Percentiles rank a stretch among this genome's conserved stretches.
These are phyloP conservation scores for Patella vulgata DNA, from an alignment of 1,140 invertebrate genomes.

Conservation along the genomic window DNA sequence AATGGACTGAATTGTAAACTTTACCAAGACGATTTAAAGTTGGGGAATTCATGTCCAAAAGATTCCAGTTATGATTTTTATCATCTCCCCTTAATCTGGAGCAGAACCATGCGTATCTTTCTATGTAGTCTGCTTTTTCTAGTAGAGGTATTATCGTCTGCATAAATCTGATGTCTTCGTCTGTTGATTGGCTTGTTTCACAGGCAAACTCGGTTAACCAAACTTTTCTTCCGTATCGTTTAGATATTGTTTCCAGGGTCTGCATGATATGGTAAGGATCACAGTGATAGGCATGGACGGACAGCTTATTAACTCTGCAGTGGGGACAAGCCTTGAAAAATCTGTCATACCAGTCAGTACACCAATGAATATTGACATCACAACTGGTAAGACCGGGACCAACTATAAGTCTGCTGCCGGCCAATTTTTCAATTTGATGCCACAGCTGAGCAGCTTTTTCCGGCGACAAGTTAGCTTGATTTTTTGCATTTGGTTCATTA, in stretches of 20 bases:
- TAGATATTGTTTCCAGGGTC: constrained; percentile 30
- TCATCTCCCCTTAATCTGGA: no score
- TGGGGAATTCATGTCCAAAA: no score
- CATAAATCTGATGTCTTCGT: constrained; percentile 37
- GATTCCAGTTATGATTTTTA: no score
- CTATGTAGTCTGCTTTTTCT: constrained; percentile 33
- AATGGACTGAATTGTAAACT: no score
- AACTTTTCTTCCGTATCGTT: constrained; percentile 23
- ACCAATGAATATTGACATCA: constrained; percentile 6
- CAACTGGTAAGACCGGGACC: constrained; percentile 32
- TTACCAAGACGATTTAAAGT: no score
- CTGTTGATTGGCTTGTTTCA: constrained; percentile 15
- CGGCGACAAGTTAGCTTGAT: constrained; percentile 32
- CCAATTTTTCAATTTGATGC: constrained; percentile 25
- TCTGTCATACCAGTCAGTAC: constrained; percentile 31
- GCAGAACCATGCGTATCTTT: no score
- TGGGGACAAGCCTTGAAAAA: constrained; percentile 36
- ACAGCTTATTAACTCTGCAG: constrained; percentile 37
- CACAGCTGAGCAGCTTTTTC: constrained; percentile 25
- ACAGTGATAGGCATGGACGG: constrained; percentile 40
- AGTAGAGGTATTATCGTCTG: constrained; percentile 30
- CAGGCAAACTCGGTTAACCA: constrained; percentile 46
- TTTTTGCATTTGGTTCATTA: constrained; percentile 39
- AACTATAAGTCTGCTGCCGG: constrained; percentile 20
- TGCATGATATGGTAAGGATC: constrained; percentile 34